Percentiles rank a stretch among this genome's conserved stretches.
Evolutionary conservation across 2,888 invertebrate genomes (phyloP).

Genomic region (Drosophila parthenogenetica): DNA sequence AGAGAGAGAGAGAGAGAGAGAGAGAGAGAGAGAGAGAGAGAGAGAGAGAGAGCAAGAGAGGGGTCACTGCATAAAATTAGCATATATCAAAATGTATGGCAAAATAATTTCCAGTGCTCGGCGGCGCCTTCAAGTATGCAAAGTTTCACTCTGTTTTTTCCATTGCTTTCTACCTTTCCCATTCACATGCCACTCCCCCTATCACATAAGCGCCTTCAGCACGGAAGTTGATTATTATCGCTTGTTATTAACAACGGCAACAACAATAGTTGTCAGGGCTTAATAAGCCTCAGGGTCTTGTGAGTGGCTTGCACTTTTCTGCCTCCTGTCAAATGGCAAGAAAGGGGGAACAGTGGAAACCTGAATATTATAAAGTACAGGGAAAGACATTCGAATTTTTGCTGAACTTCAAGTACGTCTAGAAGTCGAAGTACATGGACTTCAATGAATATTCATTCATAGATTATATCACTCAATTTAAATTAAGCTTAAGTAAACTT

Average conservation of each 20-base stretch:
- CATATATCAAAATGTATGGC: constrained; percentile 68
- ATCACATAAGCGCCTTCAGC: constrained; percentile 58
- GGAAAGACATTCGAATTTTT: constrained; percentile 33
- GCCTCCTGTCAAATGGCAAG: constrained; percentile 25
- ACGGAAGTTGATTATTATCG: constrained; percentile 82
- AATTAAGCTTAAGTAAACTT: constrained; percentile 47
- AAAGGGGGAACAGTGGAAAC: background rate
- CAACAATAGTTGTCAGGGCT: constrained; percentile 38
- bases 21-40: background rate
- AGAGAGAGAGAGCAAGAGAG: background rate
- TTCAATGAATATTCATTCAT: background rate
- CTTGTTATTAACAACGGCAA: constrained; percentile 79
- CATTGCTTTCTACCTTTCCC: background rate
- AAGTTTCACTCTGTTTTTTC: constrained; percentile 46
- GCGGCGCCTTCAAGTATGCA: constrained; percentile 64
- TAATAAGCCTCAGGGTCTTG: constrained; percentile 45
- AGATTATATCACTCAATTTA: constrained; percentile 14
- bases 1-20: background rate
- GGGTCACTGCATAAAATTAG: constrained; percentile 63
- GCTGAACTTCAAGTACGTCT: constrained; percentile 20
- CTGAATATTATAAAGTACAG: constrained; percentile 53
- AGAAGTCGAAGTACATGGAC: constrained; percentile 1
- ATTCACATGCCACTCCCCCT: background rate
- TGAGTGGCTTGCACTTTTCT: constrained; percentile 42
- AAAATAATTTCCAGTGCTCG: constrained; percentile 40